Conservation (phyloP, 2,113 vertebrate species). For the Mugil cephalus region DNA sequence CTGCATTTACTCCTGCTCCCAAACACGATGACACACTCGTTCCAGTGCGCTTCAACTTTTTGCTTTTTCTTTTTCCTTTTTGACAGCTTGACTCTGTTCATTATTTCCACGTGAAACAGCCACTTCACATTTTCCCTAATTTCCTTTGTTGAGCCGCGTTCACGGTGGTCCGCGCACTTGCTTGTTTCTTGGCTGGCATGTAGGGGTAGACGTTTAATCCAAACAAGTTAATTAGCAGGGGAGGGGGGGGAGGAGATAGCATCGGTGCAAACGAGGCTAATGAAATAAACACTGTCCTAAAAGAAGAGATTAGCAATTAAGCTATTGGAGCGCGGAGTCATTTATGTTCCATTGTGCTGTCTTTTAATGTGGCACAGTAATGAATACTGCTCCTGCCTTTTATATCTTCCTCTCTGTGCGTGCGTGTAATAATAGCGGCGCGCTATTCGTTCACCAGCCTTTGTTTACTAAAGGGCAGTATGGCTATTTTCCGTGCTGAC, state of each 20-base stretch:
- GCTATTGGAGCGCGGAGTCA: constrained; percentile 59
- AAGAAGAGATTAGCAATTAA: constrained; percentile 80
- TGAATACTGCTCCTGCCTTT: constrained; percentile 42
- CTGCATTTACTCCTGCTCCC: background rate
- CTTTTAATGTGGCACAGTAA: constrained; percentile 67
- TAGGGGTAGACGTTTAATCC: constrained; percentile 62
- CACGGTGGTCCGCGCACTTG: constrained; percentile 30
- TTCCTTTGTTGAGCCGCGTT: background rate
- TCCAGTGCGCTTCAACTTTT: background rate
- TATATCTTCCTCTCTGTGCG: constrained; percentile 5
- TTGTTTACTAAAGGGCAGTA: constrained; percentile 54
- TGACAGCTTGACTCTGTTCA: background rate
- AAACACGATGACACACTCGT: background rate
- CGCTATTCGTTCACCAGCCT: constrained; percentile 53
- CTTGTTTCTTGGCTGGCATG: constrained; percentile 39
- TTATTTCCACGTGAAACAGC: background rate
- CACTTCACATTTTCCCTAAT: background rate
- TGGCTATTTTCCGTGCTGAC: constrained; percentile 49
- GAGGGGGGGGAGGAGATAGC: too few species aligned
- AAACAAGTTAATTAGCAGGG: constrained; percentile 76
- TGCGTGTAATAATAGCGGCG: constrained; percentile 52
- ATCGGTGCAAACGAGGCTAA: constrained; percentile 64
- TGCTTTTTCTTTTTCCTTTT: background rate
- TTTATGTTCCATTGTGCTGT: constrained; percentile 71
- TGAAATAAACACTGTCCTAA: constrained; percentile 78